Evolutionary conservation across 1,140 invertebrate species (phyloP).

Genomic region (Dinoponera quadriceps): DNA sequence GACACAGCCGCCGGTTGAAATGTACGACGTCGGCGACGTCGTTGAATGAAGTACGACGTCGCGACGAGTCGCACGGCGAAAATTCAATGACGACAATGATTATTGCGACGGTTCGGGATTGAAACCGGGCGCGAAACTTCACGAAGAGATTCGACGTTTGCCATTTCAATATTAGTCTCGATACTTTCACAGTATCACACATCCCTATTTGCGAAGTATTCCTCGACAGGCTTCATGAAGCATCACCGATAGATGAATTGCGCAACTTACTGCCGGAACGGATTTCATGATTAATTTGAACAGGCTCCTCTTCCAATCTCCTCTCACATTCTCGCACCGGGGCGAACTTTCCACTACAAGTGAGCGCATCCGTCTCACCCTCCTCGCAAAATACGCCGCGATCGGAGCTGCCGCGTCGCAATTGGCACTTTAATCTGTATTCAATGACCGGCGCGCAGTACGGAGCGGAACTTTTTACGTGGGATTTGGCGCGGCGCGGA

Average conservation of each 20-base stretch:
- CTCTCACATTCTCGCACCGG: not conserved
- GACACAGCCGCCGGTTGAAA: conserved; percentile 25
- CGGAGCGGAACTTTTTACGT: conserved; percentile 57
- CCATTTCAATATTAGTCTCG: no score
- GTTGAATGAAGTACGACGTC: conserved; percentile 38
- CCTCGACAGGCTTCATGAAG: no score
- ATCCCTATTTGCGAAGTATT: no score
- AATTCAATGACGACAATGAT: conserved; percentile 8
- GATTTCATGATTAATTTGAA: not conserved
- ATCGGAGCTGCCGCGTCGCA: conserved; percentile 25
- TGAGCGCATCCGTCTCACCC: conserved; percentile 9
- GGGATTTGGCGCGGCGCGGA: conserved; percentile 50
- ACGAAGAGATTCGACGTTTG: no score
- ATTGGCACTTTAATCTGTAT: conserved; percentile 62
- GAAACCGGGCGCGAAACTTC: no score
- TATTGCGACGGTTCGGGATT: conserved; percentile 17
- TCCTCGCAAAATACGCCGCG: conserved; percentile 18
- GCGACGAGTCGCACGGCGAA: conserved; percentile 1
- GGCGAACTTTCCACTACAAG: not conserved
- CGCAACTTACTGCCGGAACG: not conserved
- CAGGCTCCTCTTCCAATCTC: not conserved
- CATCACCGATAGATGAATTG: not conserved
- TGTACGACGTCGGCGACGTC: conserved; percentile 45
- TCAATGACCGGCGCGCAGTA: conserved; percentile 53
- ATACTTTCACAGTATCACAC: no score